Base-by-base conservation (phyloP, 2,888 invertebrate genomes). In the Lomographa bimaculata region DNA sequence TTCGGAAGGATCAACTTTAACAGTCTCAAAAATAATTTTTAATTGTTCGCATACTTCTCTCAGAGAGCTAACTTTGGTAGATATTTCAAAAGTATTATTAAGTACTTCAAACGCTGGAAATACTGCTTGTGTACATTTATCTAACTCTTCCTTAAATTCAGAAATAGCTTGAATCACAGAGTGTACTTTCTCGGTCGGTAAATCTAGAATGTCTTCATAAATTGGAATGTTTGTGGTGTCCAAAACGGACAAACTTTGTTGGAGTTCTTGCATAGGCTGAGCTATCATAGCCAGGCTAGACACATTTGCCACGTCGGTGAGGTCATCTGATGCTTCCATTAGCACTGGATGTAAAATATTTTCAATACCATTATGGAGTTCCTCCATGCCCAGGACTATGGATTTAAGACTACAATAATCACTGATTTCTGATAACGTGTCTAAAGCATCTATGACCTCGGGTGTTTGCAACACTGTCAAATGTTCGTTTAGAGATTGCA, bases 191-290 rank as follows among this genome's bases (percentile, higher is more conserved):
- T 80, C 79, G 48, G 71, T 54, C 10, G 81, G 66, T 49, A 79
- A 64, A 58, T 81, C 77, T 66, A 79, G 56, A 52, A 79, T 67
- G 63, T 76, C 67, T 72, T 83, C 80, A 54, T 72, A 81, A 55
- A 79, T 60, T 73, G 80, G 78, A 77, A 85, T 80, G 72, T 83
- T 78, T 57, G 55, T 70, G 38, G 59, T 57, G 51, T 84, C 79
- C 64, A 85, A 54, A 28, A 79, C 64, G 27, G 78, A 79, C 38
- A 89, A 67, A 63, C 71, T 68, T 52, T 83, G 70, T 18, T 77
- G 75, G 5, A 86, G 53, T 45, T 79, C 79, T 48, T 75, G 76
- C 67, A 86, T 72, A 0, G 86, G 86, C 32, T 81, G 72, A 11
- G 81, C 80, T 39, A 90, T 72, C 6, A 65, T 64, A 26, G 62